phyloP scores from a whole-genome alignment of 35 echinoderm and acorn worm genomes.

The Ptychodera flava region DNA sequence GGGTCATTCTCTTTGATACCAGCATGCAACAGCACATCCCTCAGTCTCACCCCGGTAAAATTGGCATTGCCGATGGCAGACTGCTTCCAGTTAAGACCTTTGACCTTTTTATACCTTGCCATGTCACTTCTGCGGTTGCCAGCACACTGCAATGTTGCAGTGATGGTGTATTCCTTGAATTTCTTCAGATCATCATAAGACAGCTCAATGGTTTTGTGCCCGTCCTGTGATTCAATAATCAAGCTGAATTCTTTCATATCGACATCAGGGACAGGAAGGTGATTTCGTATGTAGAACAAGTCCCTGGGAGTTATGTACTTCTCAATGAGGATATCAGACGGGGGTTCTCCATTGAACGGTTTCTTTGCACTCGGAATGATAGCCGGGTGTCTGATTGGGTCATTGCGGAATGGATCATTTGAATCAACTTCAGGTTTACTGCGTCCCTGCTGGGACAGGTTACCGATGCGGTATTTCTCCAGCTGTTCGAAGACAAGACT shows the following conservation, averaged over 20 bases:
- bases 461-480: slow-evolving; percentile 32
- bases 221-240: neutral
- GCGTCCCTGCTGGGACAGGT: slow-evolving; percentile 5
- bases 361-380: slow-evolving; percentile 39
- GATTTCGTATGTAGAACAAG: slow-evolving; percentile 49
- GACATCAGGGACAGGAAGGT: slow-evolving; percentile 37
- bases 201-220: slow-evolving; percentile 15
- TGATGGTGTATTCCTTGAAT: slow-evolving; percentile 24
- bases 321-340: slow-evolving; percentile 21
- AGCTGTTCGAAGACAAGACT: neutral
- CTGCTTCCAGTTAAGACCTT: slow-evolving; percentile 72
- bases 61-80: slow-evolving; percentile 85
- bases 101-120: slow-evolving; percentile 57
- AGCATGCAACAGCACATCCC: slow-evolving; percentile 56
- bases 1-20: slow-evolving; percentile 30
- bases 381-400: slow-evolving; percentile 40
- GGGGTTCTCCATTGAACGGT: slow-evolving; percentile 59
- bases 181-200: slow-evolving; percentile 26
- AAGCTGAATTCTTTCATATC: slow-evolving; percentile 24
- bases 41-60: slow-evolving; percentile 55
- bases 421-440: neutral
- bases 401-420: slow-evolving; percentile 36
- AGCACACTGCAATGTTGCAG: slow-evolving; percentile 57
- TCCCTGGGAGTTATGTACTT: slow-evolving; percentile 46
- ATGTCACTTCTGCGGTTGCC: slow-evolving; percentile 88